Percentiles rank a stretch among this genome's conserved stretches.
Conservation (phyloP, 2,797 vertebrate genomes). For the Phataginus tetradactyla region DNA sequence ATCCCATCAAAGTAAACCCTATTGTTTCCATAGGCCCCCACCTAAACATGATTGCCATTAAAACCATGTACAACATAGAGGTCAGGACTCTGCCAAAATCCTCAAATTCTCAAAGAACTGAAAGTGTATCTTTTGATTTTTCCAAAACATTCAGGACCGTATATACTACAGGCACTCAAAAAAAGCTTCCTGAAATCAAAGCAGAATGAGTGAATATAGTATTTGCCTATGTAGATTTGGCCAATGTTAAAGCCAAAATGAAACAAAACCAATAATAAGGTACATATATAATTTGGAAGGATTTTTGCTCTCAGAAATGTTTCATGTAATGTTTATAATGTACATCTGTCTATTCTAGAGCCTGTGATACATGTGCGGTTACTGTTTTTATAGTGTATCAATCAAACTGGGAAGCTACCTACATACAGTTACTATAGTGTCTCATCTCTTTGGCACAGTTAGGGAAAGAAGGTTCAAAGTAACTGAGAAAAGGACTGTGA, state of each 20-base stretch:
- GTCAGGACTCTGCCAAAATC: background rate
- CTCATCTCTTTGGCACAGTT: background rate
- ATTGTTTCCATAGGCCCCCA: background rate
- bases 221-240: background rate
- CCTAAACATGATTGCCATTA: background rate
- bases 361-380: background rate
- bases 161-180: background rate
- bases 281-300: background rate
- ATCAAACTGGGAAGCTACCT: background rate
- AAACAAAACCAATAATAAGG: background rate
- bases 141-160: background rate
- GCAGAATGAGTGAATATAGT: background rate
- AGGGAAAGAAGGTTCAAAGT: background rate
- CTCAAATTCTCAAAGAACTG: background rate
- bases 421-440: background rate
- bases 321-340: background rate
- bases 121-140: background rate
- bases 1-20: background rate
- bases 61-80: background rate
- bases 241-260: conserved; percentile 12
- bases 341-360: background rate
- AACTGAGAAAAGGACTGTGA: background rate
- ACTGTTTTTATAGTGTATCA: background rate
- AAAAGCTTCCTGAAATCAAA: background rate
- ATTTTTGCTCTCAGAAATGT: background rate